Percentiles rank a stretch among this genome's conserved stretches.
phyloP scores from a whole-genome alignment of 1,140 invertebrate genomes.

The Diachasma alloeum region DNA sequence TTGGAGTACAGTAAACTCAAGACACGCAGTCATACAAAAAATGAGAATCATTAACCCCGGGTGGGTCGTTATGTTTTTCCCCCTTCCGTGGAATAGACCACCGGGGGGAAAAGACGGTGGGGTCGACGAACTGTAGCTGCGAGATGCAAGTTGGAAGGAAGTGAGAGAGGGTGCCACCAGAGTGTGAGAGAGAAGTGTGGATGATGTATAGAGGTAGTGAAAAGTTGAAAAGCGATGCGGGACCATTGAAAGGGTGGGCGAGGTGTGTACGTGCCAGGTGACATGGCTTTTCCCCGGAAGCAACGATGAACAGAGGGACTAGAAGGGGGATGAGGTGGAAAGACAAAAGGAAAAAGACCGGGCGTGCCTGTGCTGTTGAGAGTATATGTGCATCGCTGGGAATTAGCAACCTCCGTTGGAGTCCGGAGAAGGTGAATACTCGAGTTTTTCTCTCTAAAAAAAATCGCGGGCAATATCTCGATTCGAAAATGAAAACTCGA shows the following conservation, averaged over 20 bases:
- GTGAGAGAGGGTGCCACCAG: not conserved
- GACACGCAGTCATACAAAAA: conserved; percentile 18
- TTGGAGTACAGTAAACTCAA: conserved; percentile 1
- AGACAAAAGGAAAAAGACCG: not conserved
- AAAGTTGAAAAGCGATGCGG: conserved; percentile 30
- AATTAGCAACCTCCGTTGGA: not conserved
- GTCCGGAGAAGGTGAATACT: not conserved
- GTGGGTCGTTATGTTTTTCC: conserved; percentile 29
- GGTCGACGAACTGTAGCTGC: not conserved
- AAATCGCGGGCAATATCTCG: too few species aligned
- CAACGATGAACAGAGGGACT: not conserved
- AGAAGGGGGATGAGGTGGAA: not conserved
- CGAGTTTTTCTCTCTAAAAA: too few species aligned
- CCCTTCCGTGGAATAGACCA: not conserved
- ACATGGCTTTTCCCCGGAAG: conserved; percentile 30
- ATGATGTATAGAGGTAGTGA: not conserved
- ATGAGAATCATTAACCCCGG: conserved; percentile 33
- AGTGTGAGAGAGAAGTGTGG: not conserved
- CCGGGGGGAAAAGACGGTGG: not conserved
- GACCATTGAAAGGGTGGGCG: conserved; percentile 25
- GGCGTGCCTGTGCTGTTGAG: not conserved
- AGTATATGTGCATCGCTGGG: not conserved
- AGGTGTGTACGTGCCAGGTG: conserved; percentile 34
- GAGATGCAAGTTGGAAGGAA: not conserved
- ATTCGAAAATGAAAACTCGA: too few species aligned